Evolutionary conservation across 2,797 vertebrate genomes (phyloP), one percentile per base, ranked within the genome.

Genomic region (Botia almorhae): DNA sequence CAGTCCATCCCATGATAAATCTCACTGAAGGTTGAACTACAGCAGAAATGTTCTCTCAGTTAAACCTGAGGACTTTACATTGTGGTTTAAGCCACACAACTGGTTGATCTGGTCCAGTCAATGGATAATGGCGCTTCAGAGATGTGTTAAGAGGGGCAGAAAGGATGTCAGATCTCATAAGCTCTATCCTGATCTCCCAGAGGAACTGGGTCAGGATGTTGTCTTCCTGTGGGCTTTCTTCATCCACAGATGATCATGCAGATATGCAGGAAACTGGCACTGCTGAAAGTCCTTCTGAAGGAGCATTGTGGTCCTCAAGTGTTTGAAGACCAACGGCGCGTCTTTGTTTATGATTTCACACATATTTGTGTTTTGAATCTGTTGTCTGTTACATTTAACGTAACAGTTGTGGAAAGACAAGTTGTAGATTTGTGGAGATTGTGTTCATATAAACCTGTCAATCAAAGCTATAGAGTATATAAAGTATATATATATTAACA

Each of bases 161-260:
- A 74, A 81, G 67, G 73, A 67, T 80, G 74, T 73, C 80, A 69
- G 55, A 74, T 82, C 23, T 58, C 67, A 46, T 78, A 56, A 56
- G 75, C 69, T 39, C 33, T 74, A 61, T 80, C 61, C 58, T 75
- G 74, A 70, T 50, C 14, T 86, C 87, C 88, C 90, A 86, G 53
- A 81, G 85, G 85, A 88, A 72, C 82, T 69, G 60, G 71, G 89
- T 87, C 90, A 91, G 92, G 92, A 94, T 91, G 89, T 87, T 64
- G 80, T 78, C 88, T 93, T 94, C 93, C 93, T 94, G 89, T 90
- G 56, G 36, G 88, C 75, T 86, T 81, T 85, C 86, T 85, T 76
- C 80, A 73, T 74, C 82, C 85, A 83, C 84, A 85, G 91, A 93
- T 92, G 86, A 91, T 85, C 91, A 90, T 85, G 86, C 89, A 91